Evolutionary conservation across 2,797 vertebrate genomes (phyloP), one percentile per base, ranked within the genome.

Genomic region (Anguilla pacifica): DNA sequence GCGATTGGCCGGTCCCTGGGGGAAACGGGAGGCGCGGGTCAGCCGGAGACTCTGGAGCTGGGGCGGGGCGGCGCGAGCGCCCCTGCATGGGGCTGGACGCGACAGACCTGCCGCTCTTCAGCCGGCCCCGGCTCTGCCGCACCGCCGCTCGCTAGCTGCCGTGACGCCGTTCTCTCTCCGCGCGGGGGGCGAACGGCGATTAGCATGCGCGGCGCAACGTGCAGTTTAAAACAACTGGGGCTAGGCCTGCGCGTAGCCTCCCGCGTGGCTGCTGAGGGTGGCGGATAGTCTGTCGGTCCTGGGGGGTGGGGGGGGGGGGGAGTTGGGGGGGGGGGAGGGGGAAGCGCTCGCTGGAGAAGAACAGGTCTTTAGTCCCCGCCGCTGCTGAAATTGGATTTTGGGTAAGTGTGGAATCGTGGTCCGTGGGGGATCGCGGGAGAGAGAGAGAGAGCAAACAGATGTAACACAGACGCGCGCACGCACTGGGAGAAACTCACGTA

Each of bases 311-410:
- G 7, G 49, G 7, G 1, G 49, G 49, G 49, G 49, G 7, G n/a
- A n/a, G 49, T 3, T 51, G 49, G 49, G 49, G 4, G 49, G 49
- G 9, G 49, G 1, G 13, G 15, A 19, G 57, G 13, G 35, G 9
- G 49, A 2, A 0, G 49, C 2, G 49, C 4, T 51, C 43, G 55
- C 43, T 77, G 31, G 46, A 81, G 81, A 74, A 84, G 72, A 89
- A 51, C 88, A 84, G 81, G 49, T 85, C 39, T 85, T 86, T 81
- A 61, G 67, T 77, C 83, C 64, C 85, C 79, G 72, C 43, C 85
- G 57, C 85, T 61, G 81, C 88, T 86, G 61, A 86, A 86, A 86
- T 84, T 89, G 88, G 88, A 86, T 89, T 86, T 81, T 77, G 79
- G 85, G 64, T 86, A 55, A 61, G 86, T 86, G 81, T 86, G 64